Base-by-base conservation (phyloP, 2,113 vertebrate genomes). In the Thamnaconus septentrionalis region DNA sequence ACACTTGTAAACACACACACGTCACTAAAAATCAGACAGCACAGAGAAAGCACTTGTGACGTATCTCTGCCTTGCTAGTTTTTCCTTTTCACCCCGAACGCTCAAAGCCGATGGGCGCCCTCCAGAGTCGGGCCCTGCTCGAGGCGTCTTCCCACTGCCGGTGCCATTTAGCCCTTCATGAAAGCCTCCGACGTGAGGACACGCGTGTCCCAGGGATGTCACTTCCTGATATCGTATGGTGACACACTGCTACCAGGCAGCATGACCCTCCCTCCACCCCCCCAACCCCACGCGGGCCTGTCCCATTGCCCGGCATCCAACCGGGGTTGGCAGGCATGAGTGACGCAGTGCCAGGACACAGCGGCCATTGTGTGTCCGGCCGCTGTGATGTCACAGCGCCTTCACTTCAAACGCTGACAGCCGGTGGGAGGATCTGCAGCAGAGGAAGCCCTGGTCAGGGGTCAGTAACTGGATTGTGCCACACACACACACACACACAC, bases 381-480 rank as follows among this genome's bases (percentile, higher is more conserved):
- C 18, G 12, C 83, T 85, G 79, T 86, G 85, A 91, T 85, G 89
- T 88, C 87, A 85, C 76, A 53, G 64, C 45, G 50, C 70, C 72
- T 78, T 74, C 69, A 78, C 87, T 89, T 92, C 85, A 92, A 91
- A 91, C 79, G 52, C 71, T 65, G 72, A 73, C 69, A 81, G 83
- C 42, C 80, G 81, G 85, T 85, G 73, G 83, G 79, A 70, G 69
- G 69, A 80, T 67, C 52, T 47, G 61, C 66, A 69, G 84, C 53
- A 76, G 86, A 87, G 76, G 81, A 83, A 85, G 88, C 69, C 66
- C 4, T 7, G 82, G 68, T 82, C 78, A 82, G 61, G 71, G 79
- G 82, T 80, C 78, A 61, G 53, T 63, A 31, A 65, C 58, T 78
- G 73, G 75, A 85, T 73, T 78, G 63, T 79, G 77, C 71, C 59